phyloP scores from a whole-genome alignment of 2,797 vertebrate genomes.

The Sebastes flavidus region DNA sequence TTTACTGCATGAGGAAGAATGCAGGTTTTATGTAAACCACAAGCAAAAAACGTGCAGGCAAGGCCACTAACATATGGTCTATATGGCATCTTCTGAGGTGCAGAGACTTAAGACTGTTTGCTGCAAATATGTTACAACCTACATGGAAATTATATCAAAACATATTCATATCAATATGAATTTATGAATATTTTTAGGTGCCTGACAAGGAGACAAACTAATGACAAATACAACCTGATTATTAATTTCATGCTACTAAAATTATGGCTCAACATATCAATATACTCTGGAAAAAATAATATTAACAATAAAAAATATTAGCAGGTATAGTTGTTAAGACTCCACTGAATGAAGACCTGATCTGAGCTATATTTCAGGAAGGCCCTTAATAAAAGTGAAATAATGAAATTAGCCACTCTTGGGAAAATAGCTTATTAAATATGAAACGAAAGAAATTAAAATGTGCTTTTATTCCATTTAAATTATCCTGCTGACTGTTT shows the following conservation, averaged over 20 bases:
- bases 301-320: not conserved
- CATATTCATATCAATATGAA: not conserved
- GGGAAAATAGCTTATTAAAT: not conserved
- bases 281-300: not conserved
- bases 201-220: not conserved
- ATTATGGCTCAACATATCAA: not conserved
- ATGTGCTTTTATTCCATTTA: not conserved
- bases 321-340: not conserved
- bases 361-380: not conserved
- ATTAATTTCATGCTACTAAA: not conserved
- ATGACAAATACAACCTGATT: not conserved
- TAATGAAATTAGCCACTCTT: not conserved
- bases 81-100: not conserved
- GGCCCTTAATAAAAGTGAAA: not conserved
- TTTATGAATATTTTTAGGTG: not conserved
- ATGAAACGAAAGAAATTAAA: constrained; percentile 14
- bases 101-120: not conserved
- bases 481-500: not conserved
- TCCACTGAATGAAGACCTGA: not conserved
- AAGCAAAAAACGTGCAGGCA: not conserved
- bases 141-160: not conserved
- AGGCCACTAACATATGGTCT: constrained; percentile 1
- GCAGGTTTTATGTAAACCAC: constrained; percentile 27
- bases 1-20: constrained; percentile 14
- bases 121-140: not conserved